Conservation (phyloP, 35 echinoderm and acorn worm genomes). For the Strongylocentrotus purpuratus region DNA sequence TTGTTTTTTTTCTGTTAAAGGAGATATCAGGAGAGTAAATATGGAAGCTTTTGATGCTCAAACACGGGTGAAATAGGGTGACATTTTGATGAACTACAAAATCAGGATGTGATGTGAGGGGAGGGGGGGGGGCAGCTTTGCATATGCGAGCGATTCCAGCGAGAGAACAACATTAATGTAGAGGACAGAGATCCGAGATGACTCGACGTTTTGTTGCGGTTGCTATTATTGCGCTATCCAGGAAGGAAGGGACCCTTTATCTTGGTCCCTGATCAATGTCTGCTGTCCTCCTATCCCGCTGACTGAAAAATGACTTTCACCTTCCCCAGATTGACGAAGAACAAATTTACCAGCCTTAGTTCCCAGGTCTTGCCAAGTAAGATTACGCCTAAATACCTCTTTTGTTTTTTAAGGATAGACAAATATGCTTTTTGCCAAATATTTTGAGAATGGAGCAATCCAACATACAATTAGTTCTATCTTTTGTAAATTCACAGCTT, state of each 20-base stretch:
- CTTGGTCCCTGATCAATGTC: background rate
- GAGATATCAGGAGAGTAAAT: background rate
- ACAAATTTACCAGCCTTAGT: background rate
- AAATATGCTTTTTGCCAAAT: background rate
- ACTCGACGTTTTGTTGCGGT: background rate
- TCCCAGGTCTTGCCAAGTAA: background rate
- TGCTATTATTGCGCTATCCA: background rate
- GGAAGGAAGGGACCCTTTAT: background rate
- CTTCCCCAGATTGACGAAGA: background rate
- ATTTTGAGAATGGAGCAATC: background rate
- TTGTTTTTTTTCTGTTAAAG: background rate
- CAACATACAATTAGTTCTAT: background rate
- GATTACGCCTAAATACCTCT: background rate
- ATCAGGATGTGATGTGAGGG: background rate
- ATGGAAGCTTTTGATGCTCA: background rate
- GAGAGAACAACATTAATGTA: slow-evolving; percentile 18
- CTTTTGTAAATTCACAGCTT: too few relatives aligned
- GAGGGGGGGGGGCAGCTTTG: background rate
- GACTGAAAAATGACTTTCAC: slow-evolving; percentile 3
- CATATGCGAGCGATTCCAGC: background rate
- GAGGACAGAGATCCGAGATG: background rate
- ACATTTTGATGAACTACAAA: background rate
- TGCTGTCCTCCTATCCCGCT: background rate
- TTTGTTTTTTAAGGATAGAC: background rate
- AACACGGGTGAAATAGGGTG: background rate